A percentile compares a stretch with the other conserved stretches of the same genome.
phyloP scores from a whole-genome alignment of 2,113 vertebrate species.

The Garra rufa region DNA sequence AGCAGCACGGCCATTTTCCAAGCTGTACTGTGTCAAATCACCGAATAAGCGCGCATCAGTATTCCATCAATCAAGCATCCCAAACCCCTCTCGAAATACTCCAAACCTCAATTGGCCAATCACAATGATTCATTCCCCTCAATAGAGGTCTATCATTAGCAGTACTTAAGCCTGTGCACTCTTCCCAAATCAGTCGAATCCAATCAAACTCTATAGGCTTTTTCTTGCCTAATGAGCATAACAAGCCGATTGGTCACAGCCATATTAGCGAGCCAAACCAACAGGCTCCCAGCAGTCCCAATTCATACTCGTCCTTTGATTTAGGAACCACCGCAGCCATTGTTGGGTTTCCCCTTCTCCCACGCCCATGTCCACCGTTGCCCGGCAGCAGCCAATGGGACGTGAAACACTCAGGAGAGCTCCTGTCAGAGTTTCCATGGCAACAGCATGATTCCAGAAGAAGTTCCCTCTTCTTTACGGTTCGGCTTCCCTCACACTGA shows the following conservation, averaged over 20 bases:
- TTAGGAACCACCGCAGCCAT: conserved; percentile 45
- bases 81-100: conserved; percentile 12
- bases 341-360: conserved; percentile 34
- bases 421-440: conserved; percentile 75
- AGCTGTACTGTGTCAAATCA: conserved; percentile 12
- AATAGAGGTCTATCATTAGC: conserved; percentile 26
- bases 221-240: conserved; percentile 34
- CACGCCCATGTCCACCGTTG: conserved; percentile 67
- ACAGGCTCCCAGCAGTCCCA: conserved; percentile 15
- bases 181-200: conserved; percentile 5
- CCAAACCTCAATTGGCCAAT: conserved; percentile 33
- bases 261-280: background rate
- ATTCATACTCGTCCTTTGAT: conserved; percentile 35
- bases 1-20: background rate
- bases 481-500: conserved; percentile 29
- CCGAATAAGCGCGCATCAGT: conserved; percentile 21
- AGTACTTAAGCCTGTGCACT: conserved; percentile 26
- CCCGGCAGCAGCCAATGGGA: conserved; percentile 74
- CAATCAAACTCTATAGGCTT: conserved; percentile 23
- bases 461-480: conserved; percentile 51
- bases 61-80: conserved; percentile 33
- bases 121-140: background rate
- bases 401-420: conserved; percentile 67
- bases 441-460: conserved; percentile 70
- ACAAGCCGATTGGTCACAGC: conserved; percentile 41